Base-by-base conservation (phyloP, 2,797 vertebrate species). In the Sebastes ruberrimus region DNA sequence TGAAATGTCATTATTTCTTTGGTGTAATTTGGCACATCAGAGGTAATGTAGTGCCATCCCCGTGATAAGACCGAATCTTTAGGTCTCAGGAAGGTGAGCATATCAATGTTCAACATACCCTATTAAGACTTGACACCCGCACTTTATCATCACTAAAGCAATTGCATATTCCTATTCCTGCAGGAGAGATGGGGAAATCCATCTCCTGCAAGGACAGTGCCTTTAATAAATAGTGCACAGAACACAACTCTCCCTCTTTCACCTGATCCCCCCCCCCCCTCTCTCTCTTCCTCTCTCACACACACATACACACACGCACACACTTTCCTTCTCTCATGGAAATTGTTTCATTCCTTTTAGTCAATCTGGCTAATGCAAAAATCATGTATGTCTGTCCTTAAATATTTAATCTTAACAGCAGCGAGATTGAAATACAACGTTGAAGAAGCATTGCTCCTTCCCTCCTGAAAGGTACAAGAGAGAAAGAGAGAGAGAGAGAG, bases 351-450 rank as follows among this genome's bases (percentile, higher is more conserved):
- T 94, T 93, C 86, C 87, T 95, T 94, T 94, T 93, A 95, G 94
- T 92, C 94, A 95, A 95, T 95, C 92, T 93, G 90, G 90, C 95
- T 96, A 96, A 95, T 95, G 95, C 92, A 95, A 94, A 94, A 96
- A 91, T 93, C 95, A 94, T 95, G 95, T 94, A 93, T 94, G 91
- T 94, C 91, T 90, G 89, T 93, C 89, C 93, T 84, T 95, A 94
- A 96, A 96, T 95, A 95, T 96, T 95, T 94, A 91, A 96, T 95
- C 89, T 81, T 88, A 94, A 93, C 93, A 94, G 89, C 91, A 89
- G 92, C 85, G 66, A 80, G 92, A 91, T 89, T 95, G 94, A 96
- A 94, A 95, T 94, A 92, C 92, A 94, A 86, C 91, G 82, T 76
- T 77, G 87, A 90, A 89, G 87, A 91, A 86, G 92, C 91, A 93